phyloP scores from a whole-genome alignment of 2,797 vertebrate genomes.

The Lepidocolaptes lacrymiger region DNA sequence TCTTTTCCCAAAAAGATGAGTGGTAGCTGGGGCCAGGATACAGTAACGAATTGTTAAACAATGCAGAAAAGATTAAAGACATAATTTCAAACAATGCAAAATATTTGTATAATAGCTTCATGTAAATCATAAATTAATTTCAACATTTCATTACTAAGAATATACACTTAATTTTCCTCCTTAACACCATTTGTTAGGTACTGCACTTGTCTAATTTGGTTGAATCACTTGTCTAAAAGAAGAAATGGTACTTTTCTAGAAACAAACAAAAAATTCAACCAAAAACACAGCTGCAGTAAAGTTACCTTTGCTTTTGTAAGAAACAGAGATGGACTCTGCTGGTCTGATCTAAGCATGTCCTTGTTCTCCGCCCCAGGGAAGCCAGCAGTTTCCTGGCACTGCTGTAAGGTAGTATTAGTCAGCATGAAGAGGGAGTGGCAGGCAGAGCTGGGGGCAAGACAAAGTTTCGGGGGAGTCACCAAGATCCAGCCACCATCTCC shows the following conservation, averaged over 20 bases:
- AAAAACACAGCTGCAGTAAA: neutral
- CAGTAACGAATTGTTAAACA: neutral
- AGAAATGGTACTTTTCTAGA: neutral
- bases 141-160: neutral
- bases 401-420: neutral
- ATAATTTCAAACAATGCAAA: neutral
- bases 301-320: neutral
- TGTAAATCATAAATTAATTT: neutral
- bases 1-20: neutral
- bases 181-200: neutral
- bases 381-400: neutral
- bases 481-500: neutral
- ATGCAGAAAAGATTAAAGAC: neutral
- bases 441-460: neutral
- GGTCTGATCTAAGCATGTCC: neutral
- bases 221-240: neutral
- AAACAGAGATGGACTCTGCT: neutral
- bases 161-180: neutral
- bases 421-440: neutral
- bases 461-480: neutral
- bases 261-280: neutral
- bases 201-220: neutral
- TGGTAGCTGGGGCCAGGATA: rapidly evolving
- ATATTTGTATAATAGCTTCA: neutral
- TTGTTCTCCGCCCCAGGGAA: neutral